Evolutionary conservation across 1,140 invertebrate species (phyloP), one percentile per base, ranked within the genome.

Genomic region (Euwallacea fornicatus): DNA sequence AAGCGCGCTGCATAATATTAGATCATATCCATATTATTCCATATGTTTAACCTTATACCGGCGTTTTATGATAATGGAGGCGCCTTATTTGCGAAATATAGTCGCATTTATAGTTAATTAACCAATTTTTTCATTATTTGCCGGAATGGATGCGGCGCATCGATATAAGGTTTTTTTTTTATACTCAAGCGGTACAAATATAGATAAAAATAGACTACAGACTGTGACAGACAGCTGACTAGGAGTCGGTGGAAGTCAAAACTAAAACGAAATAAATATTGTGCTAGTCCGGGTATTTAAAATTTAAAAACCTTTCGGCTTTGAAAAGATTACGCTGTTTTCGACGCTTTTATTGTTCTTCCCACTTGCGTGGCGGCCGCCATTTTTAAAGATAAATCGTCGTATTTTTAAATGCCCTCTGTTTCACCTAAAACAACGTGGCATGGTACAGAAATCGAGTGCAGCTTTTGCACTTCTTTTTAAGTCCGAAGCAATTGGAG

Each of bases 391-490:
- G 47, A 65, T 65, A 65, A 65, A 54, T 16, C 10, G 41, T 16
- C 10, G 8, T 65, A 65, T 65, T 65, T 65, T 41, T 65, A 54
- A 65, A 65, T 16, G 63, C 54, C 63, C 63, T 65, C 63, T 54
- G 47, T 65, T 16, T 65, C 63, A 65, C 63, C 63, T 41, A 65
- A 46, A 11, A 11, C n/a, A 42, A 46, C 47, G 61, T 50, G 46
- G 21, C 4, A 33, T 33, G 21, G 21, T 33, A 33, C 21, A 33
- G 21, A 33, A 33, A 33, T 33, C 21, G 21, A 33, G 21, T 33
- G 21, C 21, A 33, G 21, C 1, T 33, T 33, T 33, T 33, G 4
- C 21, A 33, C 21, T 33, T 33, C 21, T 33, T 33, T 33, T 33
- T 33, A 33, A 33, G 21, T 33, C 21, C 21, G 4, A 33, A 33